phyloP scores from a whole-genome alignment of 2,113 vertebrate species.

The Rissa tridactyla region DNA sequence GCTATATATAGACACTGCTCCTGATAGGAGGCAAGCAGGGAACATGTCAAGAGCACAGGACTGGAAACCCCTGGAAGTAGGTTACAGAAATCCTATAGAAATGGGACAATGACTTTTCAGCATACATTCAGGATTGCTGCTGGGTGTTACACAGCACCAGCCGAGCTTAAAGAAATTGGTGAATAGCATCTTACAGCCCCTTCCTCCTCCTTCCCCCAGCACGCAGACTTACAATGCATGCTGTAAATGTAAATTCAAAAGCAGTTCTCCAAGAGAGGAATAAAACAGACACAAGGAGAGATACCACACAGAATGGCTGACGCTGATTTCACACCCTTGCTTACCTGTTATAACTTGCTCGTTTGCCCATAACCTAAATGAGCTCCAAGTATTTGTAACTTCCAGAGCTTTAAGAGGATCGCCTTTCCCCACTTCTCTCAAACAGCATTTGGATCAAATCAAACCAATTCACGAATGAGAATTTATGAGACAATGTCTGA shows the following conservation, averaged over 20 bases:
- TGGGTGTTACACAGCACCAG: background rate
- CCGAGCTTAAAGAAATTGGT: background rate
- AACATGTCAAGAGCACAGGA: constrained; percentile 20
- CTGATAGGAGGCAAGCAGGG: background rate
- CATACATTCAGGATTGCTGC: background rate
- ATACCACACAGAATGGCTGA: background rate
- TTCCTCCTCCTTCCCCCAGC: background rate
- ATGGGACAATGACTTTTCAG: constrained; percentile 4
- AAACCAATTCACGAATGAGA: background rate
- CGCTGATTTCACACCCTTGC: background rate
- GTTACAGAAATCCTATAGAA: constrained; percentile 37
- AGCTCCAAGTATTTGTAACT: background rate
- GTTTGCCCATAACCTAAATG: background rate
- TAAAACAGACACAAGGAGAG: background rate
- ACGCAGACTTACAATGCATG: background rate
- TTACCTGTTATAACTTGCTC: background rate
- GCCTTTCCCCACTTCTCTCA: background rate
- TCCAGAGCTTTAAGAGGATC: background rate
- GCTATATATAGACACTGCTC: background rate
- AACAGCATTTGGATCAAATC: background rate
- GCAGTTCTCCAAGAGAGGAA: background rate
- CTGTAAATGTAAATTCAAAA: background rate
- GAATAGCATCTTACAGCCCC: background rate
- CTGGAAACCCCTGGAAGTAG: constrained; percentile 30
- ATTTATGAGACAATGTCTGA: background rate